phyloP scores from a whole-genome alignment of 1,140 invertebrate species.

The Archivesica marissinica region DNA sequence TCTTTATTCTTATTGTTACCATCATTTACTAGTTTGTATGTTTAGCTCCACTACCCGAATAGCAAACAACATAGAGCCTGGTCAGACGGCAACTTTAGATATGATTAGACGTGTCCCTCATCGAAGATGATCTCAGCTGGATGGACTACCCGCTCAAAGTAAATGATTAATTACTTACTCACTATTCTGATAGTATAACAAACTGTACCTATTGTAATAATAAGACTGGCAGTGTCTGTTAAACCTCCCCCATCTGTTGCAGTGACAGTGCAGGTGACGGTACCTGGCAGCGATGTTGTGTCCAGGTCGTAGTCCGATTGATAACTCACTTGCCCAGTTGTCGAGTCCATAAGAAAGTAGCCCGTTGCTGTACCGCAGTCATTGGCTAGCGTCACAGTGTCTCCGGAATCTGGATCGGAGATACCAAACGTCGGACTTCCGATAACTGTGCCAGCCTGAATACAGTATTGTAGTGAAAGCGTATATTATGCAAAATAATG shows the following conservation, averaged over 20 bases:
- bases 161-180: no score
- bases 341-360: conserved; percentile 17
- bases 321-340: conserved; percentile 28
- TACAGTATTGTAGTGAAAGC: neutral
- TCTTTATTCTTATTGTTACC: no score
- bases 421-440: conserved; percentile 34
- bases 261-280: conserved; percentile 23
- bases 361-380: conserved; percentile 38
- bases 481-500: no score
- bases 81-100: no score
- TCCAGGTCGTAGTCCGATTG: conserved; percentile 47
- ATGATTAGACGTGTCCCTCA: no score
- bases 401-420: conserved; percentile 25
- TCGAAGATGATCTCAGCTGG: no score
- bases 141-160: no score
- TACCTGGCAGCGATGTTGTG: neutral
- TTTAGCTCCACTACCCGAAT: no score
- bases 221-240: neutral
- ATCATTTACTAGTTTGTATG: no score
- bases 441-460: conserved; percentile 24
- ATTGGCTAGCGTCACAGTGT: neutral
- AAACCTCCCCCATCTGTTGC: conserved; percentile 10
- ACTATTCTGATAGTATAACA: no score
- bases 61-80: no score
- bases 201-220: conserved; percentile 37